Percentiles rank a stretch among this genome's conserved stretches.
Conservation (phyloP, 23 tunicate genomes). For the Styela clava region DNA sequence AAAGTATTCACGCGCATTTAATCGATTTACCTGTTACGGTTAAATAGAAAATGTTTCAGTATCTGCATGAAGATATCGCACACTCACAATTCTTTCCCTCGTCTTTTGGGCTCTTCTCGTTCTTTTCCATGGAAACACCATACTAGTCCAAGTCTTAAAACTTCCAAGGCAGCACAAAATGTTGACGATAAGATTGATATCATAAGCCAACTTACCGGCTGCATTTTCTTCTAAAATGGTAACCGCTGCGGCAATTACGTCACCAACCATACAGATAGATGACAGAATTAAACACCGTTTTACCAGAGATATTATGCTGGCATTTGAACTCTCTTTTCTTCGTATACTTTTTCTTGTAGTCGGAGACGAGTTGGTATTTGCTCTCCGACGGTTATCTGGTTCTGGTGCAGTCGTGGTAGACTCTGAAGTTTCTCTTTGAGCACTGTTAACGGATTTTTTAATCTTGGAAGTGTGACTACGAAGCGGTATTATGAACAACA, state of each 20-base stretch:
- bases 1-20: too few species aligned
- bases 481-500: constrained; percentile 45
- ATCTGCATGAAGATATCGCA: background rate
- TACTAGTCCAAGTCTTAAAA: constrained; percentile 39
- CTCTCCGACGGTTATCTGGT: background rate
- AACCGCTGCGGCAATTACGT: constrained; percentile 41
- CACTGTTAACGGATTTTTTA: background rate
- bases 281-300: constrained; percentile 38
- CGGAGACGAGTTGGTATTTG: background rate
- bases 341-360: background rate
- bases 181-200: constrained; percentile 45
- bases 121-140: constrained; percentile 28
- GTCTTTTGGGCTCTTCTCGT: background rate
- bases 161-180: constrained; percentile 42
- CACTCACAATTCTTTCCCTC: constrained; percentile 13
- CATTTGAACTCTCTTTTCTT: background rate
- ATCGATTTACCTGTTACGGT: background rate
- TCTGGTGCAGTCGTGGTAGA: background rate
- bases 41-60: constrained; percentile 1
- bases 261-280: constrained; percentile 32
- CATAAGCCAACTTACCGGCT: constrained; percentile 41
- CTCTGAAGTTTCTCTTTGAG: background rate
- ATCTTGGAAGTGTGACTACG: constrained; percentile 13
- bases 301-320: constrained; percentile 27
- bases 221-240: constrained; percentile 42